phyloP scores from a whole-genome alignment of 2,113 vertebrate genomes.

The Hiodon tergisus region DNA sequence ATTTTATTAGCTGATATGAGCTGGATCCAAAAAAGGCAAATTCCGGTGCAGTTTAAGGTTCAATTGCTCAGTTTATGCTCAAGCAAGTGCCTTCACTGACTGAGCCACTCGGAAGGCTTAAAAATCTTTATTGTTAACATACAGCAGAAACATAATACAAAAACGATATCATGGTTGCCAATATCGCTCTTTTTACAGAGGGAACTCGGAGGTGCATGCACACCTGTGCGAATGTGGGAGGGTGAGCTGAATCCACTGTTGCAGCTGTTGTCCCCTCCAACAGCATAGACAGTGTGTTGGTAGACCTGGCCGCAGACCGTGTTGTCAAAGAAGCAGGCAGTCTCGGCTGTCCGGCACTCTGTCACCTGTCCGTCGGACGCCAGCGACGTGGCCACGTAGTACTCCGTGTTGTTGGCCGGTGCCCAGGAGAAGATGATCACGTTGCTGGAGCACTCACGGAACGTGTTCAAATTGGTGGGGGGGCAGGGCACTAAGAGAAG shows the following conservation, averaged over 20 bases:
- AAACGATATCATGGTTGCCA: too few relatives aligned
- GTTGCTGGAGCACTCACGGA: constrained; percentile 53
- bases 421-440: constrained; percentile 55
- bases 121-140: too few relatives aligned
- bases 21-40: too few relatives aligned
- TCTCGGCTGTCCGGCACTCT: constrained; percentile 50
- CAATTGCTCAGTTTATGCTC: too few relatives aligned
- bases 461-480: constrained; percentile 37
- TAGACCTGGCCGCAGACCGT: constrained; percentile 53
- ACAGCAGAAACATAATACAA: too few relatives aligned
- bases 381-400: constrained; percentile 51
- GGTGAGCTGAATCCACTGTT: constrained; percentile 43
- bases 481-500: constrained; percentile 57
- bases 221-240: constrained; percentile 38
- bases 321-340: constrained; percentile 58
- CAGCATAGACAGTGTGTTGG: constrained; percentile 50
- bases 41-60: too few relatives aligned
- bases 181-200: too few relatives aligned
- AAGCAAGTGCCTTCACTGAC: too few relatives aligned
- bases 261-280: constrained; percentile 36
- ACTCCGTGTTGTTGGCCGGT: constrained; percentile 48
- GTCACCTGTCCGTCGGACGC: constrained; percentile 31
- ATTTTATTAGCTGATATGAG: too few relatives aligned
- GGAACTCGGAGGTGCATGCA: neutral
- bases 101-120: too few relatives aligned